phyloP scores from a whole-genome alignment of 2,113 vertebrate genomes.

The Dunckerocampus dactyliophorus region DNA sequence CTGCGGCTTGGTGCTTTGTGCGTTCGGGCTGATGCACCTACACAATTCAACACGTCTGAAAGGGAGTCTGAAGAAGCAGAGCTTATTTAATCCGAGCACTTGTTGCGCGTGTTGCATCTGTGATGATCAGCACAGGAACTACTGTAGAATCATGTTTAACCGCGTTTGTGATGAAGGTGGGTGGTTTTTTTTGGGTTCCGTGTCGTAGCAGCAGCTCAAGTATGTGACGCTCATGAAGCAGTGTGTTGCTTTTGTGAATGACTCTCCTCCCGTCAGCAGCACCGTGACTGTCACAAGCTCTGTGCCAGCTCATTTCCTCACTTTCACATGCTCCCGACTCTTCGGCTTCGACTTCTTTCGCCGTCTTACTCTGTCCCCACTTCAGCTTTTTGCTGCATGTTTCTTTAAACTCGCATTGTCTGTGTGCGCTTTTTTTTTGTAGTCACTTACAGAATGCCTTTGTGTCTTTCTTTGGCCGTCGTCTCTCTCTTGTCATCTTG shows the following conservation, averaged over 20 bases:
- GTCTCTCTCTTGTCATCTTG: constrained; percentile 11
- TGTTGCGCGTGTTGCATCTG: neutral
- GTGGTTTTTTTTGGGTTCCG: constrained; percentile 15
- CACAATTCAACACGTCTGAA: no score
- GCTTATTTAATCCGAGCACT: neutral
- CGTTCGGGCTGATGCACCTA: no score
- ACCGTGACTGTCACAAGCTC: constrained; percentile 66
- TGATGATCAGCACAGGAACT: neutral
- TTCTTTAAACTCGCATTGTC: neutral
- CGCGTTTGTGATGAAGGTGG: neutral
- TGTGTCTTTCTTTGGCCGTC: neutral
- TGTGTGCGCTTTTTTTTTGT: neutral
- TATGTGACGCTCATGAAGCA: constrained; percentile 56
- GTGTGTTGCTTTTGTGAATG: constrained; percentile 69
- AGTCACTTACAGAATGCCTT: neutral
- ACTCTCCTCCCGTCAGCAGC: constrained; percentile 48
- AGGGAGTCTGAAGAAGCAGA: no score
- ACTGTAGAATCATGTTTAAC: neutral
- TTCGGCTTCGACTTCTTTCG: no score
- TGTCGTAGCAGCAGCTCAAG: constrained; percentile 27
- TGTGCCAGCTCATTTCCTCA: constrained; percentile 43
- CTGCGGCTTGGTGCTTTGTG: neutral
- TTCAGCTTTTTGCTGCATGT: neutral
- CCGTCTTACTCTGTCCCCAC: neutral
- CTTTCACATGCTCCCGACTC: constrained; percentile 11